A percentile compares a stretch with the other conserved stretches of the same genome.
Conservation (phyloP, 1,140 invertebrate species). For the Muscidifurax raptorellus region DNA sequence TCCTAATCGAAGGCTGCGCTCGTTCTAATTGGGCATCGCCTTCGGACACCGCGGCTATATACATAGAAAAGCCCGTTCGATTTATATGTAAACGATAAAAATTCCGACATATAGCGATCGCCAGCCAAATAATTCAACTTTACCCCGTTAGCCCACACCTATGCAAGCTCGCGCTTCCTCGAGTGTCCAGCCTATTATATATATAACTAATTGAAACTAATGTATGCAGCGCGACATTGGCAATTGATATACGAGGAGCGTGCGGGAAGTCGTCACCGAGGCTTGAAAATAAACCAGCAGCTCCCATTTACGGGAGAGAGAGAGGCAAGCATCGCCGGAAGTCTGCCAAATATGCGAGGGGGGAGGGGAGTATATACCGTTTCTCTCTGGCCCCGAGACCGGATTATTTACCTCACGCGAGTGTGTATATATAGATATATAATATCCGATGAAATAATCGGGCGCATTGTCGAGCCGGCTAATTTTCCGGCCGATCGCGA, state of each 20-base stretch:
- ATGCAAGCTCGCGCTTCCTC: too few relatives aligned
- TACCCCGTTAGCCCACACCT: not conserved
- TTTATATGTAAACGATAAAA: not conserved
- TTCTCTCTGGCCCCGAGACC: slow-evolving; percentile 10
- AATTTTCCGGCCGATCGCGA: not conserved
- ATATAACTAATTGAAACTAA: slow-evolving; percentile 62
- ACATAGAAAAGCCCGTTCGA: not conserved
- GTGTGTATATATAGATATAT: not conserved
- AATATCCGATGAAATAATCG: not conserved
- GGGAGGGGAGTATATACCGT: not conserved
- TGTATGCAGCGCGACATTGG: slow-evolving; percentile 39
- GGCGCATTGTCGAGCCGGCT: not conserved
- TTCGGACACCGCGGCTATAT: not conserved
- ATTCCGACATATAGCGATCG: not conserved
- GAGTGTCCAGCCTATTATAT: not conserved
- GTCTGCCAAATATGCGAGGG: slow-evolving; percentile 38
- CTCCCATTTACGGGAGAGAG: slow-evolving; percentile 15
- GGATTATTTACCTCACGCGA: slow-evolving; percentile 36
- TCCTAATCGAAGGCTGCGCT: not conserved
- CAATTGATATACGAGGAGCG: slow-evolving; percentile 54
- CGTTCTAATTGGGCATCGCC: not conserved
- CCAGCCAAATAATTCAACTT: not conserved
- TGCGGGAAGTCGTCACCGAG: slow-evolving; percentile 31
- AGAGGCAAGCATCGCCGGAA: not conserved
- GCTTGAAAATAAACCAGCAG: slow-evolving; percentile 57